Evolutionary conservation across 2,113 vertebrate genomes (phyloP), one percentile per base, ranked within the genome.

Genomic region (Neoarius graeffei): DNA sequence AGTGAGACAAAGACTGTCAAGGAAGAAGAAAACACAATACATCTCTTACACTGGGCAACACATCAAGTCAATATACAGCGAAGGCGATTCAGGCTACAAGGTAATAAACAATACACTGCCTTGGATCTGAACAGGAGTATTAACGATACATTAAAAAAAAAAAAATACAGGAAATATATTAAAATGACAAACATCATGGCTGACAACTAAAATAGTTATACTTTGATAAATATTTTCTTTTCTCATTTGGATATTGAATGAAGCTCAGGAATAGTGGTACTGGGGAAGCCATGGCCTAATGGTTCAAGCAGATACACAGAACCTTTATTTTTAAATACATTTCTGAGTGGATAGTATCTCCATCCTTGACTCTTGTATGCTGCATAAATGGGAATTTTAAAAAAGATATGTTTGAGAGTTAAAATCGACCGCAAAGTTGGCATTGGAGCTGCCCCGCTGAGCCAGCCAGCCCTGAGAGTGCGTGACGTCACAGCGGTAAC

Each of bases 1-100:
- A 86, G 83, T 30, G 71, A 79, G 85, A 81, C 57, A 81, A 8
- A 84, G 50, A 66, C 50, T 25, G 83, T 73, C 66, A 56, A 11
- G 27, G 6, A 81, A 54, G 71, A 84, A 9, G 62, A 64, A 57
- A 80, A 80, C 19, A 35, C 50, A 83, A 86, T 57, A 79, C 69
- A 79, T 86, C 85, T 86, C 76, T 30, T 48, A 25, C 76, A 67
- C 17, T 25, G 52, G 27, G 19, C 50, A 7, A 67, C 77, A 71
- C 54, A 81, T 86, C 85, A 81, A 5, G 50, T 80, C 60, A 57
- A n/a, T 7, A 10, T 19, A 9, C 27, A 57, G 52, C 23, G 1
- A 80, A 66, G 7, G 42, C 11, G 9, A 5, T 35, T 25, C 50
- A n/a, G 76, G 85, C 27, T 50, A 30, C 19, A n/a, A 15, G 30